phyloP scores from a whole-genome alignment of 2,888 invertebrate genomes.

The Cryptus armator region DNA sequence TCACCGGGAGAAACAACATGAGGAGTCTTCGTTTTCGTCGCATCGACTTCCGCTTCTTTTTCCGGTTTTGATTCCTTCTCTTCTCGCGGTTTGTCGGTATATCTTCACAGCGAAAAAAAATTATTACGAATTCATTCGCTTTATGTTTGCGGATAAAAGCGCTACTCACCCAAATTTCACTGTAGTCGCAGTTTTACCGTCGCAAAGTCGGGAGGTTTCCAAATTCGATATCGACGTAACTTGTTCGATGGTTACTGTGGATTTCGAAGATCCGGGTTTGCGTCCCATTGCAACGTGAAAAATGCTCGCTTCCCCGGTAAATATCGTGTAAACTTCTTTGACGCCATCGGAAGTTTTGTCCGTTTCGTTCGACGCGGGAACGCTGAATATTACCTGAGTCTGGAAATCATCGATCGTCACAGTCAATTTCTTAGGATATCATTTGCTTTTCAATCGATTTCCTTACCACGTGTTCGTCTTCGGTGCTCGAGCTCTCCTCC shows the following conservation, averaged over 20 bases:
- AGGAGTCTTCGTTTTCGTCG: slow-evolving; percentile 64
- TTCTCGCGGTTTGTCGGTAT: slow-evolving; percentile 63
- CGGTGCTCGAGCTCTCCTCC: slow-evolving; percentile 96
- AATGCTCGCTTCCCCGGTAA: slow-evolving; percentile 93
- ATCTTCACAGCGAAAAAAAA: slow-evolving; percentile 28
- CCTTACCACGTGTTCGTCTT: slow-evolving; percentile 95
- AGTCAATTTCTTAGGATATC: slow-evolving; percentile 13
- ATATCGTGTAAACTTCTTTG: slow-evolving; percentile 92
- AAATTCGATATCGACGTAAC: slow-evolving; percentile 84
- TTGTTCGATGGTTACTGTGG: slow-evolving; percentile 86
- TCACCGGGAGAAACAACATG: slow-evolving; percentile 68
- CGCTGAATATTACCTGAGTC: slow-evolving; percentile 91
- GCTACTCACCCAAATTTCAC: slow-evolving; percentile 87
- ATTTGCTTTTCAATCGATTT: neutral
- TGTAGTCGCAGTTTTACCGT: slow-evolving; percentile 73
- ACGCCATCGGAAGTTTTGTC: slow-evolving; percentile 87
- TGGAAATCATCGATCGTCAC: neutral
- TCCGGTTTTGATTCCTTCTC: slow-evolving; percentile 72
- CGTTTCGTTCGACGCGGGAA: slow-evolving; percentile 91
- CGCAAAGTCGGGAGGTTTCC: slow-evolving; percentile 78
- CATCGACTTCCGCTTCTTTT: slow-evolving; percentile 66
- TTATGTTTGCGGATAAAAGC: too few species aligned
- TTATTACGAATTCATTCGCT: neutral
- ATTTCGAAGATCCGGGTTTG: slow-evolving; percentile 84
- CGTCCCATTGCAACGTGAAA: slow-evolving; percentile 88